Conservation (phyloP, 2,113 vertebrate species). For the Cygnus buccinator region DNA sequence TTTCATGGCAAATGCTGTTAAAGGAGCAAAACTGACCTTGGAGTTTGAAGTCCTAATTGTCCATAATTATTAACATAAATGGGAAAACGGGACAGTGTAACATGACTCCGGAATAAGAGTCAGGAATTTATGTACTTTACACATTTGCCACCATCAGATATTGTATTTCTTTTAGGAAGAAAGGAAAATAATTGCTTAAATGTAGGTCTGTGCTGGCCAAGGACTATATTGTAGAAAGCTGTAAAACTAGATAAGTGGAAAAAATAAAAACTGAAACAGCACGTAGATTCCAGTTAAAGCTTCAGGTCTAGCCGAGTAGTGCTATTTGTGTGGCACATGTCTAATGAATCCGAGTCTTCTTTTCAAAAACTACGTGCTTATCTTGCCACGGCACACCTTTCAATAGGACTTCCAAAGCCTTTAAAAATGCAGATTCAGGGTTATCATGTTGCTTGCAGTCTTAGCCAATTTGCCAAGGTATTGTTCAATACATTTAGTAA, state of each 20-base stretch:
- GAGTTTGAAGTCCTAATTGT: not conserved
- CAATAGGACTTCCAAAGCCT: not conserved
- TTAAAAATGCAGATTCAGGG: conserved; percentile 42
- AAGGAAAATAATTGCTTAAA: not conserved
- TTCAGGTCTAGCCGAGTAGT: not conserved
- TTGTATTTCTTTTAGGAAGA: not conserved
- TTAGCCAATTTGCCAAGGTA: not conserved
- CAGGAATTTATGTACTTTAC: not conserved
- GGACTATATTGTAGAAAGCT: conserved; percentile 30
- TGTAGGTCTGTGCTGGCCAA: not conserved
- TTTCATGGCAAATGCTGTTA: not conserved
- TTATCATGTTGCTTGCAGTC: conserved; percentile 44
- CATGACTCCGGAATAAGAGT: not conserved
- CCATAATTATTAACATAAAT: not conserved
- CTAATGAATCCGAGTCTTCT: conserved; percentile 27
- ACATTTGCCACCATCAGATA: conserved; percentile 29
- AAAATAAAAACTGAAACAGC: not conserved
- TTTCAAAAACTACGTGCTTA: not conserved
- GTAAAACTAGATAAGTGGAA: conserved; percentile 40
- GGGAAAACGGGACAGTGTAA: not conserved
- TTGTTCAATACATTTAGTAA: not conserved
- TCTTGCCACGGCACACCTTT: conserved; percentile 44
- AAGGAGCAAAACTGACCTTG: not conserved
- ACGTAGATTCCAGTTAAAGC: not conserved
- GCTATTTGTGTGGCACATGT: conserved; percentile 8